These are phyloP conservation scores for Aselliscus stoliczkanus DNA, from an alignment of 2,797 vertebrate species.

Conservation along the genomic window DNA sequence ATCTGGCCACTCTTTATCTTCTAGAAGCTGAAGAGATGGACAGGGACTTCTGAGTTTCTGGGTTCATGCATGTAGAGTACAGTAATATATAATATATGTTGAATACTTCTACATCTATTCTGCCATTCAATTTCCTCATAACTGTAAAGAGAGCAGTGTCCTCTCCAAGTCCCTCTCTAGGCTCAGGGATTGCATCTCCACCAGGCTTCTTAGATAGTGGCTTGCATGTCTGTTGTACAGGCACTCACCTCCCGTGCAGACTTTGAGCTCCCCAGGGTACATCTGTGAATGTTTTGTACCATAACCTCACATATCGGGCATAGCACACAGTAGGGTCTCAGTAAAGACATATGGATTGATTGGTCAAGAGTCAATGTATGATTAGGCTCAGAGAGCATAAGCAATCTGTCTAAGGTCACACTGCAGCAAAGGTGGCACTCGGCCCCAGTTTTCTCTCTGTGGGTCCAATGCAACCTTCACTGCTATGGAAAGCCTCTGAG, in stretches of 20 bases:
- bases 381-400: not conserved
- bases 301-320: not conserved
- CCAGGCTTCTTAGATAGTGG: not conserved
- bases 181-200: fast-evolving
- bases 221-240: not conserved
- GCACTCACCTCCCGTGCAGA: not conserved
- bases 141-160: not conserved
- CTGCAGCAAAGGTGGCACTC: not conserved
- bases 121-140: not conserved
- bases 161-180: not conserved
- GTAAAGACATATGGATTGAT: not conserved
- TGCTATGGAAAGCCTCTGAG: not conserved
- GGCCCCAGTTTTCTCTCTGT: not conserved
- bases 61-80: too few species aligned
- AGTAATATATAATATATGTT: not conserved
- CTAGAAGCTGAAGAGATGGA: not conserved
- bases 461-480: not conserved
- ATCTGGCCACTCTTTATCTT: not conserved
- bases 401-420: not conserved
- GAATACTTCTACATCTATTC: not conserved
- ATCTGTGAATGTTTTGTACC: not conserved
- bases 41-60: not conserved
- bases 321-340: not conserved
- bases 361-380: not conserved
- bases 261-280: not conserved